Evolutionary conservation across 1,140 invertebrate species (phyloP), one percentile per base, ranked within the genome.

Genomic region (Leptonema lineaticorne): DNA sequence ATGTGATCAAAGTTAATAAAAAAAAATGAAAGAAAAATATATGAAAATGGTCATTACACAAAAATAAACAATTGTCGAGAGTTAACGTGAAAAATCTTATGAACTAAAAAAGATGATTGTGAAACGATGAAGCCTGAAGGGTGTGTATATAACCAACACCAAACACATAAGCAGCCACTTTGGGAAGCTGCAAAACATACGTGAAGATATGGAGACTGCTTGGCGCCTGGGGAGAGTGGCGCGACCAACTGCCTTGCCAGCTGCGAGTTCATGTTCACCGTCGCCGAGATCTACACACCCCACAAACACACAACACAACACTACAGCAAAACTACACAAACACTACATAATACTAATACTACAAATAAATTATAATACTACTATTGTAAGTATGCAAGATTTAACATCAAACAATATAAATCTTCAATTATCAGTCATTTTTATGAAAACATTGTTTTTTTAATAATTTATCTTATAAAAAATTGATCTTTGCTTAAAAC

Each of bases 241-340:
- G 83, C 83, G 72, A 84, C 82, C 75, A 85, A 81, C 77, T 85
- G 83, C 67, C 83, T 82, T 73, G 84, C 84, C 72, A 85, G 79
- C 78, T 85, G 83, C 77, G 84, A 85, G 78, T 79, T 81, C 81
- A 82, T 79, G 74, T 76, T 77, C 76, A 76, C 76, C 74, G 74
- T 74, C 74, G 74, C 74, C 68, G 73, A 71, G 69, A 75, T 75
- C 75, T 70, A 63, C 60, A 60, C 63, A 67, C 58, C 58, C 67
- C 60, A 63, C 67, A 71, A 59, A 30, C 26, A 72, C 62, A 67
- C 46, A 37, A 70, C 58, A 69, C 69, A 50, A 69, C 63, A 59
- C 41, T 60, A 67, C 68, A 33, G 50, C 66, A 64, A 50, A 18
- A 53, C 62, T 64, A 64, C 62, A 64, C 45, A 48, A 62, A 70